Conservation (phyloP, 2,113 vertebrate genomes). For the Cyprinodon tularosa region DNA sequence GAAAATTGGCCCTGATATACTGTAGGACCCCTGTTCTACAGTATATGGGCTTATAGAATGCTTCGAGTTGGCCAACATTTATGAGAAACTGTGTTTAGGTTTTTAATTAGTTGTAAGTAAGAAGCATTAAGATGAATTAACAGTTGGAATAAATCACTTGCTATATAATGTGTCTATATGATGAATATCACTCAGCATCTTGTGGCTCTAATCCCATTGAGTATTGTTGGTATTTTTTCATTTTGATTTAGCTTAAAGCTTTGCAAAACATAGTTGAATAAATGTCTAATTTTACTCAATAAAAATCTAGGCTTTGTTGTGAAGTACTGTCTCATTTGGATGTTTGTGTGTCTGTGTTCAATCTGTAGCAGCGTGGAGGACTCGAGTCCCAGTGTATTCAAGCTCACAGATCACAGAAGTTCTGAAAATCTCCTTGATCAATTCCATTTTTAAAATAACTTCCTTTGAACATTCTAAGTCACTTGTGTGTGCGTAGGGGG, state of each 20-base stretch:
- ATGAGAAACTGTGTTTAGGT: not conserved
- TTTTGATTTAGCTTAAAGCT: slow-evolving; percentile 30
- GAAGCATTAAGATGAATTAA: not conserved
- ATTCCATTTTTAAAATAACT: slow-evolving; percentile 63
- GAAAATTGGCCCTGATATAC: too few relatives aligned
- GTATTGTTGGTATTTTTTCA: slow-evolving; percentile 14
- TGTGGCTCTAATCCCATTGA: not conserved
- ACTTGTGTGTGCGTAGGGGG: slow-evolving; percentile 40
- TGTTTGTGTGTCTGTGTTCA: slow-evolving; percentile 11
- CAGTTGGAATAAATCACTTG: not conserved
- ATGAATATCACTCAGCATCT: not conserved
- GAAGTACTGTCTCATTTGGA: slow-evolving; percentile 7
- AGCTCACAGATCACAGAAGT: slow-evolving; percentile 62
- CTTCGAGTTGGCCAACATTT: not conserved
- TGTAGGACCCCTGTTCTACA: too few relatives aligned
- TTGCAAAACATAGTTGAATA: slow-evolving; percentile 7
- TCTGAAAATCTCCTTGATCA: slow-evolving; percentile 65
- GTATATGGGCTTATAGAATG: too few relatives aligned
- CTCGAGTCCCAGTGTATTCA: slow-evolving; percentile 58
- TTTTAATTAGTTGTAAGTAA: not conserved
- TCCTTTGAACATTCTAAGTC: slow-evolving; percentile 77
- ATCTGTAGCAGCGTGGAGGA: slow-evolving; percentile 31
- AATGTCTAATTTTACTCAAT: slow-evolving; percentile 40
- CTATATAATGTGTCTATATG: not conserved
- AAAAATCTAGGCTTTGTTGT: slow-evolving; percentile 49